phyloP scores from a whole-genome alignment of 2,888 invertebrate species.

The Asteroscopus sphinx region DNA sequence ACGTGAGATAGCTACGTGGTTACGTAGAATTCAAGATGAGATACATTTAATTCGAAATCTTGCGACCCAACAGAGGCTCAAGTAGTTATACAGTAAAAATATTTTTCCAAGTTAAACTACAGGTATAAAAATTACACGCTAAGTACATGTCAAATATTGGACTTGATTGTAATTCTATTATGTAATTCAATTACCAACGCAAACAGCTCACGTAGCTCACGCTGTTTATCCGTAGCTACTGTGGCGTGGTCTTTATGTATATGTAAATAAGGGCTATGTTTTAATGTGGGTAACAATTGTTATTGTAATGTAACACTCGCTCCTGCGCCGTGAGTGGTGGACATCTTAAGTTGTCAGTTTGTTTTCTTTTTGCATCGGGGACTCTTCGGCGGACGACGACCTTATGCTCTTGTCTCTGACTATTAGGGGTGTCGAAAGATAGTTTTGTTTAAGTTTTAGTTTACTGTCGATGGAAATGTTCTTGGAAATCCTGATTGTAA shows the following conservation, averaged over 20 bases:
- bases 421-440: slow-evolving; percentile 69
- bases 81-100: slow-evolving; percentile 1
- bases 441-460: neutral
- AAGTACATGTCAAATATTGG: slow-evolving; percentile 53
- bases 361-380: slow-evolving; percentile 84
- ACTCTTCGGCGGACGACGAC: slow-evolving; percentile 81
- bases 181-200: slow-evolving; percentile 79
- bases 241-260: slow-evolving; percentile 63
- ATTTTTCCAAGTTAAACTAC: slow-evolving; percentile 14
- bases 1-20: too few relatives aligned
- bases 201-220: slow-evolving; percentile 61
- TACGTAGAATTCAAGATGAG: too few relatives aligned
- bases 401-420: slow-evolving; percentile 67
- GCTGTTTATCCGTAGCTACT: slow-evolving; percentile 47
- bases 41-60: neutral
- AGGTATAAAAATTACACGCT: slow-evolving; percentile 21
- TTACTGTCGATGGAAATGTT: too few relatives aligned
- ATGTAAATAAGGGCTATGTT: slow-evolving; percentile 64
- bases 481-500: neutral
- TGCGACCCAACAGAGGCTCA: neutral
- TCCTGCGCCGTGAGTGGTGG: slow-evolving; percentile 70
- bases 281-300: slow-evolving; percentile 66
- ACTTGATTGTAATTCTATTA: slow-evolving; percentile 65
- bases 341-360: slow-evolving; percentile 86
- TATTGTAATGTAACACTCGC: slow-evolving; percentile 84